Conservation (phyloP, 2,113 vertebrate genomes). For the Pituophis catenifer region DNA sequence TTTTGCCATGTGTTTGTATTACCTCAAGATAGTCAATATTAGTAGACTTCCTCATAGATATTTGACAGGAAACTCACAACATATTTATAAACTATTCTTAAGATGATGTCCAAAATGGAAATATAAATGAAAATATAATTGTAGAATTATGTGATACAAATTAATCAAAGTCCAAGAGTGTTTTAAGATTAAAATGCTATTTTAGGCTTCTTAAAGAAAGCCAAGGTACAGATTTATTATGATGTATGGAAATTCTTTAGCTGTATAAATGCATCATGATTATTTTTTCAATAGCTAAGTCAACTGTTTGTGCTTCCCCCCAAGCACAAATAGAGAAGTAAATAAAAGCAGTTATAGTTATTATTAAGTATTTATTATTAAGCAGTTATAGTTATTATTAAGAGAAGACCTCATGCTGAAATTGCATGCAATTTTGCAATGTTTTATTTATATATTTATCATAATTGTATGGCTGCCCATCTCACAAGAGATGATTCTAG, state of each 20-base stretch:
- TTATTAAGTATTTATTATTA: neutral
- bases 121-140: neutral
- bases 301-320: neutral
- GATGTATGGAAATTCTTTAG: neutral
- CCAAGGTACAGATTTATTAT: neutral
- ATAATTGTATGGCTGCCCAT: neutral
- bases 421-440: neutral
- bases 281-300: neutral
- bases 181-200: neutral
- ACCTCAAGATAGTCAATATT: neutral
- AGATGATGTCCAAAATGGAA: neutral
- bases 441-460: neutral
- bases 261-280: neutral
- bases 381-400: neutral
- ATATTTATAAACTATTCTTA: neutral
- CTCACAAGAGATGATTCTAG: neutral
- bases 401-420: neutral
- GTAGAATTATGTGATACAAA: neutral
- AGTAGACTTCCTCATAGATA: neutral
- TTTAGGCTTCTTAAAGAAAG: neutral
- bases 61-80: neutral
- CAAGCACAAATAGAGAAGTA: neutral
- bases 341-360: neutral
- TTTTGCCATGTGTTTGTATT: neutral
- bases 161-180: neutral